Evolutionary conservation across 2,797 vertebrate genomes (phyloP).

Genomic region (Chaetophractus vellerosus): DNA sequence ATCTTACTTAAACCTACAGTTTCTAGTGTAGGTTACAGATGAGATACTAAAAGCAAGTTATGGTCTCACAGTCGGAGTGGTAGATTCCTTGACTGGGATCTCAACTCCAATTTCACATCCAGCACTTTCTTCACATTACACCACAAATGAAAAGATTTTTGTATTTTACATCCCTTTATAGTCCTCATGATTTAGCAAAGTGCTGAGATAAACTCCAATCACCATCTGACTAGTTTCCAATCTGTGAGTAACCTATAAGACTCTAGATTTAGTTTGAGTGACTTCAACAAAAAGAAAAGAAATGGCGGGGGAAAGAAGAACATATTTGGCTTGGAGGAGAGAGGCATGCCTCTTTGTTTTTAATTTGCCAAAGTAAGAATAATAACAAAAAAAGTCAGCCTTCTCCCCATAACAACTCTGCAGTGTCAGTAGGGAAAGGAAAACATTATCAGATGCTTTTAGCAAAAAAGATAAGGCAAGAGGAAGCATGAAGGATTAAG

Average conservation of each 20-base stretch:
- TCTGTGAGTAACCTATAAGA: neutral
- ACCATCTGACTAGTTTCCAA: slow-evolving; percentile 22
- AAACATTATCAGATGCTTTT: slow-evolving; percentile 11
- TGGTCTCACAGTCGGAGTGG: neutral
- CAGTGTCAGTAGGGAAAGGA: neutral
- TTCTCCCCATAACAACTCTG: neutral
- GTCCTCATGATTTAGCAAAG: slow-evolving; percentile 21
- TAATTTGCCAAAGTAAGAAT: neutral
- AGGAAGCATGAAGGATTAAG: neutral
- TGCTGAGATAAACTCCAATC: neutral
- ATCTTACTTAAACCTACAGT: neutral
- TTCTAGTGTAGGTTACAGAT: neutral
- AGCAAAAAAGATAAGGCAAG: neutral
- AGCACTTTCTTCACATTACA: neutral
- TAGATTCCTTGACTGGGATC: neutral
- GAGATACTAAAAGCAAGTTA: neutral
- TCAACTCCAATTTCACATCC: neutral
- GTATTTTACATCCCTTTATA: neutral
- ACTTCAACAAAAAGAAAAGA: slow-evolving; percentile 6
- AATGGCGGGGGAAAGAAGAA: neutral
- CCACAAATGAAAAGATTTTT: neutral
- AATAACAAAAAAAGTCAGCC: neutral
- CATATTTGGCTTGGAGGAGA: slow-evolving; percentile 52
- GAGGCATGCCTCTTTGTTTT: slow-evolving; percentile 1
- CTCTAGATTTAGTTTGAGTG: neutral